These are phyloP conservation scores for Proteles cristata DNA, from an alignment of 2,113 vertebrate genomes.

Conservation along the genomic window DNA sequence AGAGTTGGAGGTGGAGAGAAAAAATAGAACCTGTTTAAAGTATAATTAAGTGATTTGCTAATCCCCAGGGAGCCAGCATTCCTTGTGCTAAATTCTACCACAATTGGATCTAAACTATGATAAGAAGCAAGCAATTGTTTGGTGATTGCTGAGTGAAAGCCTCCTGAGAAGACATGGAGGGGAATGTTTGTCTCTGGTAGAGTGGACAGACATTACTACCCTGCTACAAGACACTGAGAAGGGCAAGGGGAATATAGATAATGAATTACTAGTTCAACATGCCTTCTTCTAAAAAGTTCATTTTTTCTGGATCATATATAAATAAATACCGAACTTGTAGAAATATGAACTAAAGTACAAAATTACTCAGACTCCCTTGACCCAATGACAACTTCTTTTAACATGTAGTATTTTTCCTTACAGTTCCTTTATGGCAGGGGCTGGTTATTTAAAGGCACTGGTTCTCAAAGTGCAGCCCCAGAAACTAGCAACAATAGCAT, in stretches of 20 bases:
- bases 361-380: background rate
- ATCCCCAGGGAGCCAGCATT: background rate
- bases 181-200: background rate
- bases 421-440: background rate
- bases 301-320: background rate
- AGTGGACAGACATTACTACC: too few relatives aligned
- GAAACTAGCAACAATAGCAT: background rate
- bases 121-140: background rate
- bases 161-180: too few relatives aligned
- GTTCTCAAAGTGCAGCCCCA: background rate
- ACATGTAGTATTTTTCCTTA: background rate
- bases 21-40: background rate
- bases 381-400: background rate
- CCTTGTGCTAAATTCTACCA: background rate
- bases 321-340: background rate
- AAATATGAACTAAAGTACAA: background rate
- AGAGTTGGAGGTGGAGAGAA: background rate
- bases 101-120: background rate
- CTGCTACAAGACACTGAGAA: background rate
- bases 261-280: background rate
- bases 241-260: background rate
- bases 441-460: background rate
- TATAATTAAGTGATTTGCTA: constrained; percentile 8
- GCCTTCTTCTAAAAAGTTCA: background rate
- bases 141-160: background rate